Conservation (phyloP, 2,113 vertebrate species). For the Crotalus helleri region DNA sequence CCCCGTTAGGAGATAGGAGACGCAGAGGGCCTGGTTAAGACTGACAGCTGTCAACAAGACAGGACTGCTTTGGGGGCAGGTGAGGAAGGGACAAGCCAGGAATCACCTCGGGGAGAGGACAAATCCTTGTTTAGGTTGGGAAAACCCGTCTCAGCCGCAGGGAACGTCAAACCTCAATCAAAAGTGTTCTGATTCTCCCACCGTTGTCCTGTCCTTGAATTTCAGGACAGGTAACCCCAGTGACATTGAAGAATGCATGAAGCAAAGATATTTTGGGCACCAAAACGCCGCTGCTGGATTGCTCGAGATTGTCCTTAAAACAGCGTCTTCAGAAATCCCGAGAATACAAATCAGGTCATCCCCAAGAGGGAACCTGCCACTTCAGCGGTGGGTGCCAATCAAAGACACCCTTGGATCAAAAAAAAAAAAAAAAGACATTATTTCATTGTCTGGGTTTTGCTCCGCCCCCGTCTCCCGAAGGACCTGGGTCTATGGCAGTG, state of each 20-base stretch:
- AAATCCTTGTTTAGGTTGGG: neutral
- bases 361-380: neutral
- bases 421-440: neutral
- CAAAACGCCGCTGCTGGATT: neutral
- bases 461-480: neutral
- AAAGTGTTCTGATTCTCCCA: neutral
- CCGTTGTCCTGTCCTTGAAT: neutral
- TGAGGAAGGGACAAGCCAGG: neutral
- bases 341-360: neutral
- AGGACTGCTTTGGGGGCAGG: neutral
- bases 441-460: neutral
- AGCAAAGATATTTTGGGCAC: neutral
- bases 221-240: neutral
- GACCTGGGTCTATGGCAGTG: too few relatives aligned
- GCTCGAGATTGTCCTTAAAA: slow-evolving; percentile 1
- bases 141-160: neutral
- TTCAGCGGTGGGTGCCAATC: neutral
- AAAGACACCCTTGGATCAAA: too few relatives aligned
- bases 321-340: neutral
- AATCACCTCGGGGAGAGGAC: neutral
- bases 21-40: neutral
- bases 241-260: neutral
- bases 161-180: neutral
- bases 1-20: neutral
- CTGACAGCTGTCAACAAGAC: neutral